Percentiles rank a stretch among this genome's conserved stretches.
These are phyloP conservation scores for Norana najaformis DNA, from an alignment of 2,888 invertebrate genomes.

Conservation along the genomic window DNA sequence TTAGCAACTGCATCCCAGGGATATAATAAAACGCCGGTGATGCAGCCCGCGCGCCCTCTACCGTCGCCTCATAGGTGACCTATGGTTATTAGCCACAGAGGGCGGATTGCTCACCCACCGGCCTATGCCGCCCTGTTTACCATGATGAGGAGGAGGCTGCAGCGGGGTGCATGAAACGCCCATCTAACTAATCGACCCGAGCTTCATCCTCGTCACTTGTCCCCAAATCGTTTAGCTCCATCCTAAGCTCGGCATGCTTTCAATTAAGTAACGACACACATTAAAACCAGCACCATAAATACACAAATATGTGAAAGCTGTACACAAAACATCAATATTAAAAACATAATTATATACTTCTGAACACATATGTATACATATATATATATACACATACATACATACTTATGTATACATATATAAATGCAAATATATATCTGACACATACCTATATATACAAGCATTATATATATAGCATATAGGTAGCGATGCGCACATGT, in stretches of 20 bases:
- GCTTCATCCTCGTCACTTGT: not conserved
- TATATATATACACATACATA: too few relatives aligned
- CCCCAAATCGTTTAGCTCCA: not conserved
- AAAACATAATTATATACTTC: too few relatives aligned
- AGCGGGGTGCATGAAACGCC: not conserved
- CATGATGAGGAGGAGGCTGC: too few relatives aligned
- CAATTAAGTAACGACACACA: not conserved
- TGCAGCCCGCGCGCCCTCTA: not conserved
- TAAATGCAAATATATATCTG: too few relatives aligned
- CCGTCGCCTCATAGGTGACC: not conserved
- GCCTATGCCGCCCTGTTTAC: not conserved
- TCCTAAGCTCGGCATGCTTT: not conserved
- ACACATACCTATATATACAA: too few relatives aligned
- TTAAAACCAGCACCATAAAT: not conserved
- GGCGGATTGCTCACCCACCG: not conserved
- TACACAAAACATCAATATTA: too few relatives aligned
- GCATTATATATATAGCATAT: too few relatives aligned
- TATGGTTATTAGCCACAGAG: conserved; percentile 13
- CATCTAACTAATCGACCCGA: not conserved
- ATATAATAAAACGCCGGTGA: not conserved
- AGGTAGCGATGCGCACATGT: too few relatives aligned
- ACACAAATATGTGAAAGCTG: too few relatives aligned
- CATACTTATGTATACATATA: too few relatives aligned
- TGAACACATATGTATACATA: too few relatives aligned
- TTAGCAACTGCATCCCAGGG: conserved; percentile 7